Conservation (phyloP, 2,797 vertebrate genomes). For the Crypturellus tataupa region DNA sequence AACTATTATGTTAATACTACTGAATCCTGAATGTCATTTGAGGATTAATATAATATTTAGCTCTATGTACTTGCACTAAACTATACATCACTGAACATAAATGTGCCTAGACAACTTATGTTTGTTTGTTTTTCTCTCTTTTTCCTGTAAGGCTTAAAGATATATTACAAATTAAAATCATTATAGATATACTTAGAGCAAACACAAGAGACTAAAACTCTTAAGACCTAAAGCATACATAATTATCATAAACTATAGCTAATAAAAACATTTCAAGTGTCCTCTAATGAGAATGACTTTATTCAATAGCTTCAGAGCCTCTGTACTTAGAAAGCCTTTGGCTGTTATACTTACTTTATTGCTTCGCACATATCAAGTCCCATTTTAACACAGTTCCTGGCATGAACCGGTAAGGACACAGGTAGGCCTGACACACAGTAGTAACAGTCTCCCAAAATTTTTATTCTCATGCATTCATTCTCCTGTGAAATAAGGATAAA, state of each 20-base stretch:
- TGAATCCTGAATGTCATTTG: not conserved
- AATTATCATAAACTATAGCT: not conserved
- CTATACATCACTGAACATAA: not conserved
- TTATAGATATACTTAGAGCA: not conserved
- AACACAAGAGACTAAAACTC: not conserved
- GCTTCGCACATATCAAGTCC: conserved; percentile 99
- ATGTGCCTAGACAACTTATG: not conserved
- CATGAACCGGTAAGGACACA: conserved; percentile 94
- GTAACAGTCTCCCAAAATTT: conserved; percentile 98
- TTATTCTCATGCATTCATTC: conserved; percentile 99
- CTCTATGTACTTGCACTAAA: not conserved
- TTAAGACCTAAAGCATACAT: rapidly evolving
- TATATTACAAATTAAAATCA: not conserved
- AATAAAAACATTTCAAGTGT: not conserved
- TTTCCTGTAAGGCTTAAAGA: not conserved
- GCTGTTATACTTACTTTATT: conserved; percentile 90
- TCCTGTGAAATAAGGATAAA: conserved; percentile 82
- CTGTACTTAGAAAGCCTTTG: not conserved
- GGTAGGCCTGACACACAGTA: conserved; percentile 98
- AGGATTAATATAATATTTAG: not conserved
- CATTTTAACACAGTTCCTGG: conserved; percentile 99
- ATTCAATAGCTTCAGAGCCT: not conserved
- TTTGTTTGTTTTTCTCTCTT: not conserved
- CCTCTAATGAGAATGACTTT: not conserved
- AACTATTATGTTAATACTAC: not conserved